phyloP scores from a whole-genome alignment of 2,888 invertebrate genomes.

The Lepetodrilus schrolli region DNA sequence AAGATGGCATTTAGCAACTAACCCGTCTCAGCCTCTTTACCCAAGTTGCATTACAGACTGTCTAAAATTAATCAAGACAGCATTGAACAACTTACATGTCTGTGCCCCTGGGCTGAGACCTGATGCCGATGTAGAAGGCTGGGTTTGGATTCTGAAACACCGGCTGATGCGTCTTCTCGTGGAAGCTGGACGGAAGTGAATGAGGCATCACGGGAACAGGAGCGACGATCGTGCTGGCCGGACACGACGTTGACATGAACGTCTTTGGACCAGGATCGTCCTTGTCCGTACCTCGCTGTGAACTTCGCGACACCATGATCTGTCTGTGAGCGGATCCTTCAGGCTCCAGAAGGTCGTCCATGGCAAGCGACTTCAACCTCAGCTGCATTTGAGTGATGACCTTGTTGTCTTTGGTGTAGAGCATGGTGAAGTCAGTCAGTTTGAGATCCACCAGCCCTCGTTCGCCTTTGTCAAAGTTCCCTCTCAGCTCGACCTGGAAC shows the following conservation, averaged over 20 bases:
- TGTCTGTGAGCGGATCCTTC: constrained; percentile 86
- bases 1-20: background rate
- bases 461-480: constrained; percentile 72
- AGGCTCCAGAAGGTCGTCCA: constrained; percentile 91
- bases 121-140: background rate
- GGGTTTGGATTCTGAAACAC: background rate
- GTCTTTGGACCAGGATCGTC: constrained; percentile 41
- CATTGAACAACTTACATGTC: background rate
- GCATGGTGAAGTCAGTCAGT: constrained; percentile 87
- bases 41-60: background rate
- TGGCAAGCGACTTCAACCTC: constrained; percentile 87
- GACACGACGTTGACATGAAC: constrained; percentile 87
- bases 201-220: constrained; percentile 78
- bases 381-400: constrained; percentile 84
- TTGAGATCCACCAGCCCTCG: constrained; percentile 85
- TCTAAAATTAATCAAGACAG: background rate
- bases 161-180: constrained; percentile 40
- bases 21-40: background rate
- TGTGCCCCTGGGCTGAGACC: background rate
- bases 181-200: constrained; percentile 69
- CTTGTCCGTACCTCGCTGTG: constrained; percentile 34
- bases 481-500: constrained; percentile 70
- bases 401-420: constrained; percentile 82
- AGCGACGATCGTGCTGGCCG: constrained; percentile 75
- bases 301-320: constrained; percentile 80